Conservation (phyloP, 2,113 vertebrate species). For the Colius striatus region DNA sequence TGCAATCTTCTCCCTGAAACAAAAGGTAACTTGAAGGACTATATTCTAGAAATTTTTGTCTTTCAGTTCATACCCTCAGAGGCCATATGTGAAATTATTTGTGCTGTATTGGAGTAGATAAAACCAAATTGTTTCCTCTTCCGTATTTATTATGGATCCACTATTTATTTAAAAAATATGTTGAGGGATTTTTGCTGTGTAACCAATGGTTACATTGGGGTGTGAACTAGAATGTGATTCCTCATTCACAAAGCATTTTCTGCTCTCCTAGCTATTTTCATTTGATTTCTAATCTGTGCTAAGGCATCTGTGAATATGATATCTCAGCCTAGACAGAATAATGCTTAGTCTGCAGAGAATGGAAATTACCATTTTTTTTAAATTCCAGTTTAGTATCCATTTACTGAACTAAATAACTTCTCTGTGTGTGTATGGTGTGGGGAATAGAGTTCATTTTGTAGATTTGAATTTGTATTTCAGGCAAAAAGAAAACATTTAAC, state of each 20-base stretch:
- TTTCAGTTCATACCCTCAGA: not conserved
- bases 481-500: slow-evolving; percentile 7
- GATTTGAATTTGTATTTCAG: slow-evolving; percentile 2
- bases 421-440: rapidly evolving
- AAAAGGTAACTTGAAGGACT: not conserved
- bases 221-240: not conserved
- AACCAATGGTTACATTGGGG: not conserved
- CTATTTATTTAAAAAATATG: slow-evolving; percentile 10
- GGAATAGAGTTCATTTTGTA: not conserved
- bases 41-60: not conserved
- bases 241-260: not conserved
- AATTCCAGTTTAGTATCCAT: not conserved
- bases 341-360: not conserved
- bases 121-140: not conserved
- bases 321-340: not conserved
- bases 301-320: not conserved
- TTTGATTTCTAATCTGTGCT: slow-evolving; percentile 4
- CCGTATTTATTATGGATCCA: not conserved
- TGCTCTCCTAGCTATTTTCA: not conserved
- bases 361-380: not conserved
- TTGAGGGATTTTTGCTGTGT: not conserved
- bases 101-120: not conserved
- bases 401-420: not conserved
- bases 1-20: not conserved
- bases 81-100: not conserved